Evolutionary conservation across 2,797 vertebrate species (phyloP).

Genomic region (Carcharodon carcharias): DNA sequence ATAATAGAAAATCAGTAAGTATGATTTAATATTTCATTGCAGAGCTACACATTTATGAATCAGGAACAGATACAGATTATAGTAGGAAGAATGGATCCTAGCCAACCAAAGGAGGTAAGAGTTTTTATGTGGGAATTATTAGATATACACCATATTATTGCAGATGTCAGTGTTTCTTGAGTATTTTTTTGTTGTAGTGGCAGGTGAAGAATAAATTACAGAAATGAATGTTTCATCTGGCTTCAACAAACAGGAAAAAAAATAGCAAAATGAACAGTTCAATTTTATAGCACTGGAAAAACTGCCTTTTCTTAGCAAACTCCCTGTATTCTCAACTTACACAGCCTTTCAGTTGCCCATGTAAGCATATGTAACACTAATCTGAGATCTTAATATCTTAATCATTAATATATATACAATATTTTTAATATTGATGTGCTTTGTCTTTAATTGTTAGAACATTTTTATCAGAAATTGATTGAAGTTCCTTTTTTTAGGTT

Average conservation of each 20-base stretch:
- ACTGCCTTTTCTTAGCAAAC: not conserved
- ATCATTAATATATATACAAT: not conserved
- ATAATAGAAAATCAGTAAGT: not conserved
- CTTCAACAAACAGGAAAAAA: not conserved
- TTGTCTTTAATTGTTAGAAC: not conserved
- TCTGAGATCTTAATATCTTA: not conserved
- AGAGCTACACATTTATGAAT: conserved; percentile 89
- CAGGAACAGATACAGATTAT: conserved; percentile 87
- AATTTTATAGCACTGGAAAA: not conserved
- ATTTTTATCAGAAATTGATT: not conserved
- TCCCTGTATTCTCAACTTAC: not conserved
- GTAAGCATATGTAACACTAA: not conserved
- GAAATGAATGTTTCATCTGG: not conserved
- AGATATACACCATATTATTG: not conserved
- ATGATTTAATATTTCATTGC: conserved; percentile 44
- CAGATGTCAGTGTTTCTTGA: not conserved
- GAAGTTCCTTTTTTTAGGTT: conserved; percentile 57
- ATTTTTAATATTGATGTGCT: not conserved
- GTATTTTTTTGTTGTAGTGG: not conserved
- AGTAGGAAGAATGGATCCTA: conserved; percentile 74
- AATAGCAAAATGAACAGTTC: not conserved
- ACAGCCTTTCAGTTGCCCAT: not conserved
- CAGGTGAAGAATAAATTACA: not conserved
- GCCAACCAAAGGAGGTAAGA: conserved; percentile 79
- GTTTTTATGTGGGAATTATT: conserved; percentile 7